phyloP scores from a whole-genome alignment of 2,888 invertebrate species.

The Panorpa germanica region DNA sequence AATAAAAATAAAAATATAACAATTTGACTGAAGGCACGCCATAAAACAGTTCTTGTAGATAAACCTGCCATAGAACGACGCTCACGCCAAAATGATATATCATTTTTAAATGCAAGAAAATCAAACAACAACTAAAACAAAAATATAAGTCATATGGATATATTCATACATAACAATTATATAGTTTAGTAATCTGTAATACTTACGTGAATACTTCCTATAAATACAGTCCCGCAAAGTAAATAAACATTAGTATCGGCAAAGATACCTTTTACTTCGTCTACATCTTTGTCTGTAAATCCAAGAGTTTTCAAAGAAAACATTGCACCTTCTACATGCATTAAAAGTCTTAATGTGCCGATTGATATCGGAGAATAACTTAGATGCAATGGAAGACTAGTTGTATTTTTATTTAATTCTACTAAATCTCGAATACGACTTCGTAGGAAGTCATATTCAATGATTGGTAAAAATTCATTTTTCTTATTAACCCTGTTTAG shows the following conservation, averaged over 20 bases:
- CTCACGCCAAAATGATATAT: conserved; percentile 85
- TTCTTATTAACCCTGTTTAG: conserved; percentile 33
- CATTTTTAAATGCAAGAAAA: conserved; percentile 94
- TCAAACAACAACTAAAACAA: conserved; percentile 75
- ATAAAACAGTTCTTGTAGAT: conserved; percentile 73
- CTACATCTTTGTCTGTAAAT: conserved; percentile 84
- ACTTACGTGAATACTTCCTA: conserved; percentile 86
- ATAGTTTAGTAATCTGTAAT: neutral
- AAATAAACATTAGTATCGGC: conserved; percentile 89
- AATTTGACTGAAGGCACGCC: conserved; percentile 85
- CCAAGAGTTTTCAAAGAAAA: conserved; percentile 53
- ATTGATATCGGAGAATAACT: conserved; percentile 57
- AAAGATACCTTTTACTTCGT: conserved; percentile 92
- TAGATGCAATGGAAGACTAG: conserved; percentile 44
- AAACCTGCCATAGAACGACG: conserved; percentile 75
- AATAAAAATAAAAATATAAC: conserved; percentile 82
- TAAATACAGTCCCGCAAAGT: conserved; percentile 71
- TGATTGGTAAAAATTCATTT: conserved; percentile 58
- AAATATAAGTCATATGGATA: conserved; percentile 3
- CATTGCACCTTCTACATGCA: conserved; percentile 60
- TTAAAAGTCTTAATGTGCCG: conserved; percentile 56
- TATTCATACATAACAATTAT: neutral
- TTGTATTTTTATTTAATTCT: conserved; percentile 37
- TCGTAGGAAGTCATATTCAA: conserved; percentile 68
- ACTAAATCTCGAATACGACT: conserved; percentile 59